These are phyloP conservation scores for Drosophila erecta DNA, from an alignment of 1,140 invertebrate genomes.

Conservation along the genomic window DNA sequence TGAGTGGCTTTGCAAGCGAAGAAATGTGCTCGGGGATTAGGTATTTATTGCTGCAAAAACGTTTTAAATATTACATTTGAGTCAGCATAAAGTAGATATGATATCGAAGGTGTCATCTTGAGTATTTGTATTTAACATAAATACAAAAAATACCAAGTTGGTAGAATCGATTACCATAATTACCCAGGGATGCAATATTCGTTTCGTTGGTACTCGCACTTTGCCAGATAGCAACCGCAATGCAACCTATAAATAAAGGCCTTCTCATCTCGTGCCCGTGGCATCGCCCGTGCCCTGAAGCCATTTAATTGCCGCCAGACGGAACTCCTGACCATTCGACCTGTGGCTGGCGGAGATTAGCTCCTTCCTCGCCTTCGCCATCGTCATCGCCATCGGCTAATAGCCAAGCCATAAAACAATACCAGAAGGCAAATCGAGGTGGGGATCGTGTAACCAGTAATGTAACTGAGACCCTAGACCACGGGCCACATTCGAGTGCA, in stretches of 20 bases:
- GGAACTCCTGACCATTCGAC: slow-evolving; percentile 32
- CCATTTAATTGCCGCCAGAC: slow-evolving; percentile 65
- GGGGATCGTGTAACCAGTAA: slow-evolving; percentile 45
- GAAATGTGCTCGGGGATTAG: neutral
- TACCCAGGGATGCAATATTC: neutral
- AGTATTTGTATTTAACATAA: too few species aligned
- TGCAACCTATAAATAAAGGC: slow-evolving; percentile 39
- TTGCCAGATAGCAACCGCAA: slow-evolving; percentile 20
- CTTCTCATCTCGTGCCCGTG: slow-evolving; percentile 14
- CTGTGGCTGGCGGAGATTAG: slow-evolving; percentile 49
- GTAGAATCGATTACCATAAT: neutral
- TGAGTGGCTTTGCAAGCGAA: neutral
- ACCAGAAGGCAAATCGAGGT: slow-evolving; percentile 40
- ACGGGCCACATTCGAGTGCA: slow-evolving; percentile 29
- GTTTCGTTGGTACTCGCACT: neutral
- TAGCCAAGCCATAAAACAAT: slow-evolving; percentile 78
- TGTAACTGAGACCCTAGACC: slow-evolving; percentile 46
- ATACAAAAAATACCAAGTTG: neutral
- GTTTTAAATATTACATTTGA: neutral
- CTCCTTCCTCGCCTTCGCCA: slow-evolving; percentile 6
- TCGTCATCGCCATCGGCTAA: slow-evolving; percentile 36
- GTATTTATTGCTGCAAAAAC: neutral
- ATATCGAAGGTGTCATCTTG: too few species aligned
- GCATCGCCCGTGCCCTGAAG: slow-evolving; percentile 49
- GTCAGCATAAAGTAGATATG: neutral